Evolutionary conservation across 2,113 vertebrate species (phyloP), one percentile per base, ranked within the genome.

Genomic region (Natator depressus): DNA sequence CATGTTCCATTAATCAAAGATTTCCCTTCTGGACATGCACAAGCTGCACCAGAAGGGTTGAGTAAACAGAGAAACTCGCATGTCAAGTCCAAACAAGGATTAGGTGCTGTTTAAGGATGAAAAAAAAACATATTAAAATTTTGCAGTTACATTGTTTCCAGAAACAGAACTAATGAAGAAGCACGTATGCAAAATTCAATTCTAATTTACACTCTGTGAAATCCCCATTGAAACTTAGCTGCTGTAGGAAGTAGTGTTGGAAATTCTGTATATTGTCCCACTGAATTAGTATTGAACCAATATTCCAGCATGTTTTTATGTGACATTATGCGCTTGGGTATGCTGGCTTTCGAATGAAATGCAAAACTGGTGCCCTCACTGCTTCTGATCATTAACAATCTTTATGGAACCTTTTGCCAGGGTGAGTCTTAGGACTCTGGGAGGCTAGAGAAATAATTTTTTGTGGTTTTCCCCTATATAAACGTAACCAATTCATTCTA

Each of bases 61-160:
- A 99, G 98, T 87, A 99, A 98, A 98, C 99, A 99, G 98, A 99
- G 99, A 96, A 99, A 99, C 76, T 99, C 99, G 95, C 99, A 99
- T 1, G 96, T 98, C 98, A 99, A 98, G 82, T 98, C 98, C 95
- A 98, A 96, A 94, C 99, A 99, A 1, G 99, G 99, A 96, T 99
- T 99, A 72, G 99, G 98, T 65, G 99, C 99, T 99, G 97, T 92
- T 96, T 81, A 92, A 94, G 97, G 49, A 69, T 93, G 69, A 95
- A 2, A 53, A 92, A 84, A 80, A 16, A 17, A 9, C 50, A 46
- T 62, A 1, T 31, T 10, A 79, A 10, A 10, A 38, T 42, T 38
- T 14, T 14, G 80, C 2, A 55, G n/a, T 49, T 49, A 12, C 47
- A 75, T 16, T 42, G 2, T 55, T 4, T 62, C 88, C 3, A 35